phyloP scores from a whole-genome alignment of 2,888 invertebrate genomes.

The Tuta absoluta region DNA sequence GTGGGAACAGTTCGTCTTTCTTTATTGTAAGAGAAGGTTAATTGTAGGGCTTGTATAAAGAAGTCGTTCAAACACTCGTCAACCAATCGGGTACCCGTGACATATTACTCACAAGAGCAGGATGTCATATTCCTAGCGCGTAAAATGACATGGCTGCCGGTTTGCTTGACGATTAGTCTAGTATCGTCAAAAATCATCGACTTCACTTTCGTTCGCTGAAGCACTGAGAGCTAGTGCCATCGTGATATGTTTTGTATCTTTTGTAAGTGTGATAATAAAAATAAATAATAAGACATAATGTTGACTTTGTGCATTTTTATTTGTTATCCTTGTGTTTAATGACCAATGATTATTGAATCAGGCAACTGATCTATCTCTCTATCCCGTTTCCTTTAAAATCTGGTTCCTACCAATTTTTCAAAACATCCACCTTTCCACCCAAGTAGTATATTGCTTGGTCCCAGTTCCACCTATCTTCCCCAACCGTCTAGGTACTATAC shows the following conservation, averaged over 20 bases:
- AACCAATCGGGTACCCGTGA: conserved; percentile 27
- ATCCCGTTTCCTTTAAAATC: neutral
- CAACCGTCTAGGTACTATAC: too few relatives aligned
- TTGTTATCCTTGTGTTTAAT: conserved; percentile 29
- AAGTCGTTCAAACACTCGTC: neutral
- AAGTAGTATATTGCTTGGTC: too few relatives aligned
- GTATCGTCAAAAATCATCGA: conserved; percentile 46
- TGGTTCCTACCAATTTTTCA: too few relatives aligned
- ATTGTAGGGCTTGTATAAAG: conserved; percentile 3
- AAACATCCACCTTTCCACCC: too few relatives aligned
- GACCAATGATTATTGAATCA: neutral
- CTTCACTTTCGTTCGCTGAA: conserved; percentile 63
- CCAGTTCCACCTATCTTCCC: too few relatives aligned
- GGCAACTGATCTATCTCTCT: neutral
- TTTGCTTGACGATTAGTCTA: neutral
- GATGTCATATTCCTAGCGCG: too few relatives aligned
- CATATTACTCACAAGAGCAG: too few relatives aligned
- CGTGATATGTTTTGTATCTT: conserved; percentile 80
- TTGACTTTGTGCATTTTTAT: conserved; percentile 43
- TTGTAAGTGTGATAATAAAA: conserved; percentile 80
- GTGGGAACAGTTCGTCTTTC: neutral
- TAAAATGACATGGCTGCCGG: too few relatives aligned
- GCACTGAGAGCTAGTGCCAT: conserved; percentile 80
- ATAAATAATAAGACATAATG: conserved; percentile 64
- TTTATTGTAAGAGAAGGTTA: conserved; percentile 5